Evolutionary conservation across 2,888 invertebrate genomes (phyloP), one percentile per base, ranked within the genome.

Genomic region (Chrysopilus asiliformis): DNA sequence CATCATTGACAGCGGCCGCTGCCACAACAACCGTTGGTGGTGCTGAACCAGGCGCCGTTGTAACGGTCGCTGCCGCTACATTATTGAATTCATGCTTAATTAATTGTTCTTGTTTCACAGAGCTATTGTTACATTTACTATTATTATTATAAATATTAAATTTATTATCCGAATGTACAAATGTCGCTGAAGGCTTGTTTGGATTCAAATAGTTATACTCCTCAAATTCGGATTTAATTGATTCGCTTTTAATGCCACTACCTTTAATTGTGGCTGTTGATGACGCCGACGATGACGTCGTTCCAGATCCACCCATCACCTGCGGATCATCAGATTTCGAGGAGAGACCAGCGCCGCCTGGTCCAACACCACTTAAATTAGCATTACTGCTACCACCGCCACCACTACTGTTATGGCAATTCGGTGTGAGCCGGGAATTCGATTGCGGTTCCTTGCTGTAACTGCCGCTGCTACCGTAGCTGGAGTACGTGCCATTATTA

Each of bases 181-280:
- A 15, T 14, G 37, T 14, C 25, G 28, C 28, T 14, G 34, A 8
- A 15, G 19, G 9, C 10, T 36, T 19, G 20, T 17, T 12, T 16
- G 29, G 15, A 10, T 33, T 19, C n/a, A 32, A 37, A 33, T 35
- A 39, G 26, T 40, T 35, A 32, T 39, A 44, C 13, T 45, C 43
- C 22, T 42, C 42, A 41, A 42, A 44, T 40, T 47, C 45, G 30
- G 43, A 36, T 47, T 47, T 44, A 18, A 47, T 32, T 25, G 33
- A 22, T 34, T 43, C 43, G 32, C 40, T 39, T 34, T 42, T 45
- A 12, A 43, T 42, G 26, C 12, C 5, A 26, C n/a, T n/a, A n/a
- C n/a, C n/a, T n/a, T n/a, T n/a, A n/a, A n/a, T n/a, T n/a, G 5
- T n/a, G 22, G 22, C 7, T 13, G 26, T 10, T 26, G 26, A 6